Evolutionary conservation across 2,888 invertebrate species (phyloP), one percentile per base, ranked within the genome.

Genomic region (Dugesia japonica): DNA sequence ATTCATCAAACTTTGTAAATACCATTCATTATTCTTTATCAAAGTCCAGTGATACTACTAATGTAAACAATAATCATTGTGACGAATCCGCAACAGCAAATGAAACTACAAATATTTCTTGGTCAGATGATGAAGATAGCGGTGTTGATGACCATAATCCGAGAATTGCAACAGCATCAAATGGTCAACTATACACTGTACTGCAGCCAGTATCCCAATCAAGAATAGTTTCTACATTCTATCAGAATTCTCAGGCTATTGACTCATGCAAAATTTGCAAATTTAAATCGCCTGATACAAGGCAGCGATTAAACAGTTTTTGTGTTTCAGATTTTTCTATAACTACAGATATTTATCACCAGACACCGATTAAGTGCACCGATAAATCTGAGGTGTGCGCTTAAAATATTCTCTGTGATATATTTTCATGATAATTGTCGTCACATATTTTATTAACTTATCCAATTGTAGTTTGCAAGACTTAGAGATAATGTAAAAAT

Each of bases 1-100:
- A n/a, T n/a, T n/a, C 56, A n/a, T 56, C 56, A 56, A n/a, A 56
- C n/a, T 56, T 56, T 56, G 56, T 56, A 56, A 56, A 56, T 56
- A 56, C 56, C 20, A 56, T 56, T 56, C 56, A 56, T 56, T 56
- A 56, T 56, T 56, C 56, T 56, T 56, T 56, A 23, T 56, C 56
- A 56, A 56, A 56, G 56, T 56, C 56, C 23, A 56, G 17, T 56
- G 56, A 56, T 1, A 56, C 9, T 56, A 56, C 9, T 20, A 56
- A 56, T 23, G n/a, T 56, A 56, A 31, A 31, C 31, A n/a, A 9
- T 13, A 38, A n/a, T 23, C 56, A 56, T 56, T 56, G 56, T 56
- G 56, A 56, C 23, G 56, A 56, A n/a, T 56, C 56, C n/a, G 17
- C 7, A 9, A 23, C 17, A 56, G 4, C 23, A 56, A 56, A 56